phyloP scores from a whole-genome alignment of 2,888 invertebrate genomes.

The Clostera curtula region DNA sequence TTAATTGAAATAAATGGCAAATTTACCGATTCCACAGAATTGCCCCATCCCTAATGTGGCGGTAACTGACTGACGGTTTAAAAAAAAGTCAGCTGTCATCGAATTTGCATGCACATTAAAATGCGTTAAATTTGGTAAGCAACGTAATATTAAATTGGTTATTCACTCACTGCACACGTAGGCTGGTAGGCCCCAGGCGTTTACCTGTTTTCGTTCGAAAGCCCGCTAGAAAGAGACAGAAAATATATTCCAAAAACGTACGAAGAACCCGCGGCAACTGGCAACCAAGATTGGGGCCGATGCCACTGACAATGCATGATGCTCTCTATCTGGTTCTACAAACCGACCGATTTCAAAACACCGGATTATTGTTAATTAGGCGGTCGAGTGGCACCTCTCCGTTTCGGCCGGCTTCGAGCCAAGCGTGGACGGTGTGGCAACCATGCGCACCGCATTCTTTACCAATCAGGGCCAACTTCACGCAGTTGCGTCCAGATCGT shows the following conservation, averaged over 20 bases:
- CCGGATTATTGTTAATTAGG: slow-evolving; percentile 41
- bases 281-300: slow-evolving; percentile 64
- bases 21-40: too few species aligned
- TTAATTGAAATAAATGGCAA: too few species aligned
- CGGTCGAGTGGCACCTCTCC: slow-evolving; percentile 42
- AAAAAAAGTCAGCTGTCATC: slow-evolving; percentile 19
- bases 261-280: slow-evolving; percentile 49
- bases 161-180: slow-evolving; percentile 40
- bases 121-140: slow-evolving; percentile 37
- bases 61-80: too few species aligned
- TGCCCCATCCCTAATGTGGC: too few species aligned
- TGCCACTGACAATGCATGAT: slow-evolving; percentile 68
- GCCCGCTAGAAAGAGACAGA: slow-evolving; percentile 50
- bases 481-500: slow-evolving; percentile 61
- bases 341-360: slow-evolving; percentile 43
- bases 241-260: slow-evolving; percentile 55
- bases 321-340: slow-evolving; percentile 68
- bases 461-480: slow-evolving; percentile 67
- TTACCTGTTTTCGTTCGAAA: slow-evolving; percentile 63
- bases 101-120: slow-evolving; percentile 33
- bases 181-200: slow-evolving; percentile 41
- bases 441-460: slow-evolving; percentile 72
- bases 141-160: slow-evolving; percentile 30
- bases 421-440: slow-evolving; percentile 67
- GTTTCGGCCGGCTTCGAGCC: slow-evolving; percentile 47